phyloP scores from a whole-genome alignment of 2,797 vertebrate species.

The Thalassophryne amazonica region DNA sequence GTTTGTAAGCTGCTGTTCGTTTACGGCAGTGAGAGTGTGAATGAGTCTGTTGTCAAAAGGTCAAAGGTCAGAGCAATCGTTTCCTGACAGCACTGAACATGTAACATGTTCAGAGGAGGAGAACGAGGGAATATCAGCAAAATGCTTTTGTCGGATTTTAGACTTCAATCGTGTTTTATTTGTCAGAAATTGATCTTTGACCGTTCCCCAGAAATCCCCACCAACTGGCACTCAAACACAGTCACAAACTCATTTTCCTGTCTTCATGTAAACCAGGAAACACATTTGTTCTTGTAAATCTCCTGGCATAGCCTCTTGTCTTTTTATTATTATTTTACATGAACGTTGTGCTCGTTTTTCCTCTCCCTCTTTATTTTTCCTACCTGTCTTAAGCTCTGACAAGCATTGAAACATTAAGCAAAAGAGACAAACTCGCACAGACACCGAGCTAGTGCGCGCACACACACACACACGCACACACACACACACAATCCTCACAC shows the following conservation, averaged over 20 bases:
- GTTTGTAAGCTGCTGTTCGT: too few species aligned
- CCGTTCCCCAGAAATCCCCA: constrained; percentile 1
- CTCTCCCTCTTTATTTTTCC: not conserved
- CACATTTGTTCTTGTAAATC: constrained; percentile 29
- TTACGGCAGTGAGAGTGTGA: not conserved
- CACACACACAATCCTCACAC: constrained; percentile 36
- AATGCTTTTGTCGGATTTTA: not conserved
- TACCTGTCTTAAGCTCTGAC: constrained; percentile 1
- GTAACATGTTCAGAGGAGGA: not conserved
- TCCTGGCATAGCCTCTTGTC: not conserved
- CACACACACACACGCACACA: constrained; percentile 1
- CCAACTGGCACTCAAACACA: not conserved
- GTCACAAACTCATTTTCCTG: not conserved
- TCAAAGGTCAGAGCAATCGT: not conserved
- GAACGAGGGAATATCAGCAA: not conserved
- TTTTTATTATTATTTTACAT: constrained; percentile 8
- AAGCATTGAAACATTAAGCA: too few species aligned
- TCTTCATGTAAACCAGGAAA: constrained; percentile 39
- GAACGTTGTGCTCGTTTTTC: not conserved
- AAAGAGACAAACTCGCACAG: not conserved
- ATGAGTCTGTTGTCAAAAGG: not conserved
- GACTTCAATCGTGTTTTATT: not conserved
- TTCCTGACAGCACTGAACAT: too few species aligned
- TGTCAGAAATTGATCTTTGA: constrained; percentile 6
- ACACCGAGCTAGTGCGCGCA: constrained; percentile 4